Conservation (phyloP, 2,888 invertebrate genomes). For the Rosalia funebris region DNA sequence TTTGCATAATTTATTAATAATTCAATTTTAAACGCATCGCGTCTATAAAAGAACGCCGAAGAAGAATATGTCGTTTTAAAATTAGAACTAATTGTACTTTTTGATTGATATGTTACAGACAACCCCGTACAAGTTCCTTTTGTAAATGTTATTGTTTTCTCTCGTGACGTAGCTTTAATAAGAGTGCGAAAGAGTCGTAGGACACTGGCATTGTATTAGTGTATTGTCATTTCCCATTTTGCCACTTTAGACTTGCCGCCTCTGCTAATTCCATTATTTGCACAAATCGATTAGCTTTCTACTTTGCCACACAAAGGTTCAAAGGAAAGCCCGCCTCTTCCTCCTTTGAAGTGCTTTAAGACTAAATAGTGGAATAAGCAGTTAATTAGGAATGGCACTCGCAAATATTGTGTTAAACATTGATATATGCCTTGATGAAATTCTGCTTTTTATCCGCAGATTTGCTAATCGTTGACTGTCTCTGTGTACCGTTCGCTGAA, state of each 20-base stretch:
- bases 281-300: constrained; percentile 34
- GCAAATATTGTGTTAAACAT: constrained; percentile 24
- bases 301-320: constrained; percentile 31
- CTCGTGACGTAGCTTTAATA: not conserved
- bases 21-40: too few relatives aligned
- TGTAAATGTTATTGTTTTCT: not conserved
- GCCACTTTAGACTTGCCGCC: constrained; percentile 23
- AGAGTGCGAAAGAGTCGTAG: not conserved
- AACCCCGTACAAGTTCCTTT: not conserved
- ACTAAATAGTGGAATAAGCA: constrained; percentile 39
- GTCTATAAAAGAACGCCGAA: too few relatives aligned
- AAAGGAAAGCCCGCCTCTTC: constrained; percentile 31
- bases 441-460: not conserved
- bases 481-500: too few relatives aligned
- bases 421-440: constrained; percentile 13
- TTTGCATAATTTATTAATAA: too few relatives aligned
- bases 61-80: too few relatives aligned
- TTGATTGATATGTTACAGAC: too few relatives aligned
- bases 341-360: constrained; percentile 33
- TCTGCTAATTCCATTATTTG: constrained; percentile 39
- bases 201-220: not conserved
- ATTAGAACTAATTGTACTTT: too few relatives aligned
- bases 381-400: constrained; percentile 31
- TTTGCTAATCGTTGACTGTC: not conserved
- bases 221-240: constrained; percentile 18